Base-by-base conservation (phyloP, 2,888 invertebrate species). In the Ligdia adustata region DNA sequence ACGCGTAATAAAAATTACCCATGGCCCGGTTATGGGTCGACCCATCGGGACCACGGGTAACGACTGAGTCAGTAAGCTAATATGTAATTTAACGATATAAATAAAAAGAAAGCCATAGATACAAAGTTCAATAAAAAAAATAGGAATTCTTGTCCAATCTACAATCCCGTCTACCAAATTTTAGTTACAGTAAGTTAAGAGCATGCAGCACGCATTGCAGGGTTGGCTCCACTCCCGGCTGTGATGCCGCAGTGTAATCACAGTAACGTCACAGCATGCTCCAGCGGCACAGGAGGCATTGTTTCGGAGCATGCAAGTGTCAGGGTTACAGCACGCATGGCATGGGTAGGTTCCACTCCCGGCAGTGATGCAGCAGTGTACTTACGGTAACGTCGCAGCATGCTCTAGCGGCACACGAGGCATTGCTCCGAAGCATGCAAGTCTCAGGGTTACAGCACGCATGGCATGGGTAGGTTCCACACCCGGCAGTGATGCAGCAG, bases 261-360 rank as follows among this genome's bases (percentile, higher is more conserved):
- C 35, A 15, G n/a, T 22, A 9, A 90, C 76, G 80, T 99, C 97
- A 82, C 99, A 99, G 85, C 99, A 99, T 64, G 93, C 93, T 3
- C 99, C 99, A 0, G 97, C 96, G 0, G 98, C 99, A 86, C 99
- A 99, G 9, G 96, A 95, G 1, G 99, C 98, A 80, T 98, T 98
- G 31, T 89, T 63, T 59, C 94, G 92, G 54, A 99, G 87, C 93
- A 94, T 95, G 84, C 99, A 99, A 0, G 97, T 94, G 81, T 95
- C 93, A 73, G 98, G 82, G 94, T 97, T 71, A 94, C 93, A 90
- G 96, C 98, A 80, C 92, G 94, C 75, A 93, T 91, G 31, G 92
- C 93, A 70, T 93, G 81, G 11, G 29, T 14, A 15, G 6, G n/a
- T 2, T 9, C 1, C 2, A 96, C 41, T 37, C 95, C 95, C 57